A percentile compares a stretch with the other conserved stretches of the same genome.
phyloP scores from a whole-genome alignment of 2,888 invertebrate genomes.

The Tortrix viridana region DNA sequence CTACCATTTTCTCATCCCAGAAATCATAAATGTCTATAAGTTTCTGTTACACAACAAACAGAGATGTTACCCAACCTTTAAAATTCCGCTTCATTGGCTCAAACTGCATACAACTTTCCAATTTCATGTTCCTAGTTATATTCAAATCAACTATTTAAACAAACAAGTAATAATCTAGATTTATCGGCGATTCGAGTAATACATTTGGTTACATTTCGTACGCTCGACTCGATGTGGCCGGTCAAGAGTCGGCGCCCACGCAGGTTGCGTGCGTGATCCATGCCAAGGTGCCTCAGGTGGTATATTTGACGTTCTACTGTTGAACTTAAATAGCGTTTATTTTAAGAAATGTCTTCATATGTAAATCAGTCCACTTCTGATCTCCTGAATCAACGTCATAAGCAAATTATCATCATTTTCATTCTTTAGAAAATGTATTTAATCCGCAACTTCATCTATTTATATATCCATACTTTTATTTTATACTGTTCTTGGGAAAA shows the following conservation, averaged over 20 bases:
- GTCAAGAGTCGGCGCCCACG: conserved; percentile 25
- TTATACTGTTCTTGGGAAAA: too few relatives aligned
- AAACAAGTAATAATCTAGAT: conserved; percentile 30
- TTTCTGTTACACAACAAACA: too few relatives aligned
- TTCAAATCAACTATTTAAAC: conserved; percentile 13
- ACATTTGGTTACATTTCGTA: conserved; percentile 17
- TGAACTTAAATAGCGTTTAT: not conserved
- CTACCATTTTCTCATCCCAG: too few relatives aligned
- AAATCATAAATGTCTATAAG: too few relatives aligned
- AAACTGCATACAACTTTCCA: not conserved
- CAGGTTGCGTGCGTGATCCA: conserved; percentile 22
- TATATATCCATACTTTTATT: too few relatives aligned
- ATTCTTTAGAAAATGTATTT: too few relatives aligned
- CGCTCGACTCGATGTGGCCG: conserved; percentile 5
- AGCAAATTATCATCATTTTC: too few relatives aligned
- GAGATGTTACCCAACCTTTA: too few relatives aligned
- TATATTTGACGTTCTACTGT: not conserved
- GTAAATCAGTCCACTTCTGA: too few relatives aligned
- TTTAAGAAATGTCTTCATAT: not conserved
- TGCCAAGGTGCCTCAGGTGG: conserved; percentile 19
- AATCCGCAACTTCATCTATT: too few relatives aligned
- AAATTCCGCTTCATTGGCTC: too few relatives aligned
- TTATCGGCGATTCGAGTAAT: conserved; percentile 24
- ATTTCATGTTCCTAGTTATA: conserved; percentile 1
- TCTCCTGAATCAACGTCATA: too few relatives aligned